These are phyloP conservation scores for Diprion similis DNA, from an alignment of 1,140 invertebrate species.

Conservation along the genomic window DNA sequence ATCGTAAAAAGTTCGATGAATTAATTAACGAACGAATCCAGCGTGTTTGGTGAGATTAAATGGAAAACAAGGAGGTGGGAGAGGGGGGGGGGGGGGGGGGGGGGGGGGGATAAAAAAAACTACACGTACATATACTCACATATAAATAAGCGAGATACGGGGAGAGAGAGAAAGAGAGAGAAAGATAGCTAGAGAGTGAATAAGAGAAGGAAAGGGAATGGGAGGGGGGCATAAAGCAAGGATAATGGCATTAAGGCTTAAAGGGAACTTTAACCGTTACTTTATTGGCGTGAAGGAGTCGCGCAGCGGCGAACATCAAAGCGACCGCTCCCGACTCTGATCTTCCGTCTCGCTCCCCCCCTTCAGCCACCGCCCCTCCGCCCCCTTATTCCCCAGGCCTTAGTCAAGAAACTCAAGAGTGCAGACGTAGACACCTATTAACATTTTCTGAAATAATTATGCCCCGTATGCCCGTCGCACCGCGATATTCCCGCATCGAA, in stretches of 20 bases:
- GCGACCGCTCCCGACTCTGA: conserved; percentile 38
- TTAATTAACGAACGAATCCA: too few relatives aligned
- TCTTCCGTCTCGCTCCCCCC: conserved; percentile 20
- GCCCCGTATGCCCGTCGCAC: background rate
- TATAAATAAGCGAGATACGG: too few relatives aligned
- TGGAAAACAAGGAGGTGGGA: too few relatives aligned
- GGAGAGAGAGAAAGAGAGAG: too few relatives aligned
- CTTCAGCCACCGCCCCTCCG: conserved; percentile 15
- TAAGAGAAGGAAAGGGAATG: background rate
- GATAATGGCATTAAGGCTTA: conserved; percentile 57
- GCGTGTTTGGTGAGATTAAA: too few relatives aligned
- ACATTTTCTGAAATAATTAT: conserved; percentile 8
- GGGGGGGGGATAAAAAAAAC: conserved; percentile 32
- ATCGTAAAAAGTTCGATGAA: too few relatives aligned
- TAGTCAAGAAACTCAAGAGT: background rate
- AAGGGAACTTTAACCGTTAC: conserved; percentile 57
- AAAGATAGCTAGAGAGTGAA: background rate
- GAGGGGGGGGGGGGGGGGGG: too few relatives aligned
- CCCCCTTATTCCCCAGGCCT: background rate
- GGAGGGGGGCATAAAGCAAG: conserved; percentile 40
- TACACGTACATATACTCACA: too few relatives aligned
- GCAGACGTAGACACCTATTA: conserved; percentile 7
- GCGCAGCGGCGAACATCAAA: conserved; percentile 57
- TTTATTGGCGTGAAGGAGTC: conserved; percentile 61
- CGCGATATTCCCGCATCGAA: too few relatives aligned